Evolutionary conservation across 2,113 vertebrate genomes (phyloP), one percentile per base, ranked within the genome.

Genomic region (Pavo muticus): DNA sequence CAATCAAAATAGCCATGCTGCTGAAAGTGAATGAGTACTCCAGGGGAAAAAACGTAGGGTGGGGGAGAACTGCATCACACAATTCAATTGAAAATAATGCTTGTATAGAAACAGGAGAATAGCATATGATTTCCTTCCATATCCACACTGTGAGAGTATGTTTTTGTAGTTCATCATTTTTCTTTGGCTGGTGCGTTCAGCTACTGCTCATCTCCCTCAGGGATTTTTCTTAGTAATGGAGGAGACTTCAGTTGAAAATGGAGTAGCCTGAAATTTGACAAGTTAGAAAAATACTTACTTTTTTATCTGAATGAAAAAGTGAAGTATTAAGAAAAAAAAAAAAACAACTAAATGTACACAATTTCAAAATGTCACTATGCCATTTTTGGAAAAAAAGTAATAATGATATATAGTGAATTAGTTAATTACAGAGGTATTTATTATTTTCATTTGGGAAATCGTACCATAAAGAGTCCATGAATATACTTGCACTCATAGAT

Each of bases 141-240:
- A 86, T 88, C 75, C 56, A 59, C 83, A 72, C 48, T 14, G 2
- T 75, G 73, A 24, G 67, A 84, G 80, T 85, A 4, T 80, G 73
- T 93, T 94, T 95, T 87, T 88, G 88, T 87, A 93, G 87, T 25
- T 57, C 81, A 86, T 95, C 18, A 91, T 94, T 93, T 95, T 87
- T 81, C 82, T 94, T 93, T 91, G 86, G 54, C 42, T 94, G 54
- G 27, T 90, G 20, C 84, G 25, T 84, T 95, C 91, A 79, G 90
- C 82, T 93, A 71, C 80, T 87, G 52, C 67, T 95, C 88, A 69
- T 90, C 71, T 95, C 91, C 81, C 77, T 60, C 74, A 82, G 87
- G 92, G 73, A 81, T 88, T 94, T 94, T 93, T 88, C 93, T 95
- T 90, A 68, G 86, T 93, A 74, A 71, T 88, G 92, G 87, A 92